Evolutionary conservation across 2,888 invertebrate genomes (phyloP).

Genomic region (Ophion slaviceki): DNA sequence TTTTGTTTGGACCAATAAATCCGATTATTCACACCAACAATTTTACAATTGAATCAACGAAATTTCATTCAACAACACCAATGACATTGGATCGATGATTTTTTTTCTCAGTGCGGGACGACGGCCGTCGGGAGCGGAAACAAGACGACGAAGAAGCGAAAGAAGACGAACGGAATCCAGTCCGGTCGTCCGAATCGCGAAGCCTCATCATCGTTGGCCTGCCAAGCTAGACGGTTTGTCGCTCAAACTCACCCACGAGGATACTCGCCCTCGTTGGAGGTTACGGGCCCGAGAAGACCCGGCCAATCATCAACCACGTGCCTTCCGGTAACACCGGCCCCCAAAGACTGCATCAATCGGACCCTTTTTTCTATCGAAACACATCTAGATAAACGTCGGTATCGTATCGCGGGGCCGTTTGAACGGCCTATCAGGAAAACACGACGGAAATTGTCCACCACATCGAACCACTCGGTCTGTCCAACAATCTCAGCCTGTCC

Average conservation of each 20-base stretch:
- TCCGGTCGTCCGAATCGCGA: neutral
- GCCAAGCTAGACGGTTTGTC: neutral
- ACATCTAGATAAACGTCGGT: neutral
- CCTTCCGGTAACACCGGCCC: slow-evolving; percentile 37
- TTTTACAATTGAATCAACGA: too few relatives aligned
- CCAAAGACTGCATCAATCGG: slow-evolving; percentile 41
- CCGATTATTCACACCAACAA: too few relatives aligned
- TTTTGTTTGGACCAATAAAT: too few relatives aligned
- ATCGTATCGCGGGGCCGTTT: neutral
- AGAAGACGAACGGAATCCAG: neutral
- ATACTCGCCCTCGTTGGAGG: neutral
- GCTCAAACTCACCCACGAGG: neutral
- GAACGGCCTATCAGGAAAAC: neutral
- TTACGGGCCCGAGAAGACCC: neutral
- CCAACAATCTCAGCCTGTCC: neutral
- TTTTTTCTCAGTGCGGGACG: neutral
- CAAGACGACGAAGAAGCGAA: neutral
- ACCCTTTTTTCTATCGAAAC: slow-evolving; percentile 38
- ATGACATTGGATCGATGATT: too few relatives aligned
- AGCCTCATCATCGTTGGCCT: neutral
- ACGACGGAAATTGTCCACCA: neutral
- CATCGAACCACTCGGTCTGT: neutral
- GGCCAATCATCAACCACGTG: slow-evolving; percentile 60
- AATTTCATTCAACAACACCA: too few relatives aligned
- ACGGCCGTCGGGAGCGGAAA: neutral